phyloP scores from a whole-genome alignment of 2,888 invertebrate species.

The Cryptocheilus praepositus region DNA sequence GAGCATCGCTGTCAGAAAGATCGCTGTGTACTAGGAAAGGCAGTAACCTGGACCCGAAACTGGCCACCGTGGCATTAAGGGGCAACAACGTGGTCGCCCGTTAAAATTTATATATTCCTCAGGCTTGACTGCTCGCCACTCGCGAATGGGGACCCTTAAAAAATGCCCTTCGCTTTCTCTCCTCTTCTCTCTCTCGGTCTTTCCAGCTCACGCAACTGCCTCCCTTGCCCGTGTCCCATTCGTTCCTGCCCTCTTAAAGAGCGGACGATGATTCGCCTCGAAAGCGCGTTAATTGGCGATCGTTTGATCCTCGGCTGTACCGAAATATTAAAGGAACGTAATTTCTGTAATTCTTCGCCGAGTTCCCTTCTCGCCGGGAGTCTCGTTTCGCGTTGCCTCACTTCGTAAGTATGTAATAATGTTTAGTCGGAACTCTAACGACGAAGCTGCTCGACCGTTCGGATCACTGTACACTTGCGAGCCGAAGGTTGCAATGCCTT shows the following conservation, averaged over 20 bases:
- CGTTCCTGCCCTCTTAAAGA: neutral
- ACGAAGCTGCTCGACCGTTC: conserved; percentile 2
- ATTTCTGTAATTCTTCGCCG: conserved; percentile 3
- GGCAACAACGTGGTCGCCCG: conserved; percentile 37
- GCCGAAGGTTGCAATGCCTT: too few species aligned
- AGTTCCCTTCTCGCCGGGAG: neutral
- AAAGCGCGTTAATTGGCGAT: conserved; percentile 11
- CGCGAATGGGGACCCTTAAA: conserved; percentile 1
- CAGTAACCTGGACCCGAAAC: conserved; percentile 60
- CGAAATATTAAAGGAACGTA: conserved; percentile 9
- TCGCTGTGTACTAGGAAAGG: conserved; percentile 64
- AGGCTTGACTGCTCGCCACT: neutral
- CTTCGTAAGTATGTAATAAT: too few species aligned
- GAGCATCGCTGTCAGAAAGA: conserved; percentile 16
- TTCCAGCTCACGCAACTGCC: too few species aligned
- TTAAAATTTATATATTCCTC: conserved; percentile 51
- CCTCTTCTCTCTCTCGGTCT: neutral
- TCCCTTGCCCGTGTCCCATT: neutral
- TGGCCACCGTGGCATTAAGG: conserved; percentile 44
- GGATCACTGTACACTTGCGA: too few species aligned
- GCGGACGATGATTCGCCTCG: neutral
- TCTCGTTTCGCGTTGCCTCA: too few species aligned
- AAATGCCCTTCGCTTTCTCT: neutral
- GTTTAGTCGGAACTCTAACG: too few species aligned
- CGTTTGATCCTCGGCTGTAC: conserved; percentile 11